A percentile compares a stretch with the other conserved stretches of the same genome.
These are phyloP conservation scores for Corticium candelabrum DNA, from an alignment of 37 sponge, comb jelly and placozoan genomes.

Conservation along the genomic window DNA sequence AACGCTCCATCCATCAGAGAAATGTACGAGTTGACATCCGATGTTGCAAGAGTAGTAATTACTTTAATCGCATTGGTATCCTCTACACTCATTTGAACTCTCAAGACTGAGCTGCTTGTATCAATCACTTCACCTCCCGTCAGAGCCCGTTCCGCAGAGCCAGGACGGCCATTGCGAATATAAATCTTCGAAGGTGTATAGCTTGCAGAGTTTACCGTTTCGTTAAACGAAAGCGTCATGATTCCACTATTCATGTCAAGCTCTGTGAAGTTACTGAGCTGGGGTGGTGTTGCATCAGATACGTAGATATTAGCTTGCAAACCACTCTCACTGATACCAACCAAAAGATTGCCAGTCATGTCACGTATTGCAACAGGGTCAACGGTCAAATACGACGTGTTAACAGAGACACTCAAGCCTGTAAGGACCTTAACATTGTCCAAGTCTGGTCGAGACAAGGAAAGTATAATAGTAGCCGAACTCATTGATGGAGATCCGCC, in stretches of 20 bases:
- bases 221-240: constrained; percentile 54
- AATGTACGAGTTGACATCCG: constrained; percentile 31
- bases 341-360: constrained; percentile 41
- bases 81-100: constrained; percentile 18
- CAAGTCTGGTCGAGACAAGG: neutral
- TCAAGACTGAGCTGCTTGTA: constrained; percentile 39
- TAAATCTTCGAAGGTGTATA: neutral
- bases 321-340: constrained; percentile 12
- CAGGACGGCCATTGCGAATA: constrained; percentile 8
- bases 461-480: neutral
- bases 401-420: neutral
- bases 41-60: constrained; percentile 39
- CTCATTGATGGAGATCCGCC: neutral
- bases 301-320: constrained; percentile 23
- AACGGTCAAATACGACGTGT: neutral
- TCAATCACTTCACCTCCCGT: constrained; percentile 45
- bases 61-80: constrained; percentile 78
- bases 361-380: constrained; percentile 30
- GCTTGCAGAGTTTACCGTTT: constrained; percentile 36
- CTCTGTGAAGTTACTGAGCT: constrained; percentile 23
- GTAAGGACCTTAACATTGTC: neutral
- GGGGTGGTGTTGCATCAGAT: constrained; percentile 51
- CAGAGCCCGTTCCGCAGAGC: constrained; percentile 23
- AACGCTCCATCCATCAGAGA: constrained; percentile 62
- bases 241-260: constrained; percentile 44